Conservation (phyloP, 2,113 vertebrate species). For the Condylura cristata region DNA sequence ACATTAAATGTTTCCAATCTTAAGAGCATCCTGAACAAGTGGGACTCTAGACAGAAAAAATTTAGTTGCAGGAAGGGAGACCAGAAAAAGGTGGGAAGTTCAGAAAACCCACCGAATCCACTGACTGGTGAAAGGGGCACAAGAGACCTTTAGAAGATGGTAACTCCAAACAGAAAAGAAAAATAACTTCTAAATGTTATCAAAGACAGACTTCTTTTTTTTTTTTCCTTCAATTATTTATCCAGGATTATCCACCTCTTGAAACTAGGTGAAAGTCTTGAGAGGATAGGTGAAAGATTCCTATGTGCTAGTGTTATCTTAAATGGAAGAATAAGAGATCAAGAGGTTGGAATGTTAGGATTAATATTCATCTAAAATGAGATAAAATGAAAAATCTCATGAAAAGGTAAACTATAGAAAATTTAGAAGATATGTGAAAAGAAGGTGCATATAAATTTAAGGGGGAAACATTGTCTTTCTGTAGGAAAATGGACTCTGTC, state of each 20-base stretch:
- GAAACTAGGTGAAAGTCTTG: background rate
- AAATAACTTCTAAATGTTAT: background rate
- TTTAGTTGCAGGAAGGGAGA: background rate
- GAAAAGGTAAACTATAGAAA: constrained; percentile 8
- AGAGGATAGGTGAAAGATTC: background rate
- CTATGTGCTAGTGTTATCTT: background rate
- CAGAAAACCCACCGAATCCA: background rate
- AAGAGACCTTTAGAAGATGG: background rate
- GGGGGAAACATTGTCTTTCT: background rate
- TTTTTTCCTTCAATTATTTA: background rate
- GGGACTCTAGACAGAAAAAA: background rate
- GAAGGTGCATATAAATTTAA: background rate
- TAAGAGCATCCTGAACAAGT: background rate
- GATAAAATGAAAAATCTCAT: background rate
- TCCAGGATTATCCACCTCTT: background rate
- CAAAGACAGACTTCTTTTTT: background rate
- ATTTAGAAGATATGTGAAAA: background rate
- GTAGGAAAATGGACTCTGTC: background rate
- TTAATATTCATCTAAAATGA: background rate
- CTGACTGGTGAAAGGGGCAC: background rate
- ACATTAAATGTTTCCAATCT: background rate
- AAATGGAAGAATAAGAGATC: background rate
- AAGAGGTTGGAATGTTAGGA: background rate
- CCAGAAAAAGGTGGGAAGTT: background rate
- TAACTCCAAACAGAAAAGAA: background rate